Base-by-base conservation (phyloP, 2,888 invertebrate genomes). In the Girardia tigrina region DNA sequence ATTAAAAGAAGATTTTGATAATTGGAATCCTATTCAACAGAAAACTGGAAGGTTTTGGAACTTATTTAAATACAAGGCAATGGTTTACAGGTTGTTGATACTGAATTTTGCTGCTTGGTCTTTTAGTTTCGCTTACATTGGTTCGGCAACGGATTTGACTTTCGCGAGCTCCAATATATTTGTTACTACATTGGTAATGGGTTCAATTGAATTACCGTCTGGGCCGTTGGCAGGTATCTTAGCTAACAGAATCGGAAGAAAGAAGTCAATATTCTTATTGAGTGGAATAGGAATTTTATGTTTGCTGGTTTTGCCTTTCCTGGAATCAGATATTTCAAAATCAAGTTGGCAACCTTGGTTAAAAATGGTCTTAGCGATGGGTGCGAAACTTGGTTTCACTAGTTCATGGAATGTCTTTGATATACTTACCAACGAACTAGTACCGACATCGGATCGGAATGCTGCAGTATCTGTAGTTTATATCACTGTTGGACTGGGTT, bases 141-240 rank as follows among this genome's bases (percentile, higher is more conserved):
- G 56, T 20, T 56, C 56, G n/a, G n/a, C 56, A n/a, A 56, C 56
- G 23, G 56, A 56, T 56, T 56, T 56, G 56, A 56, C 56, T 20
- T 56, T 56, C 23, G 56, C 56, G 20, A 56, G 56, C 23, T n/a
- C n/a, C 6, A 56, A 56, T 56, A 56, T 56, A 56, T 56, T 56
- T n/a, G n/a, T 56, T 8, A 56, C 56, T 12, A 56, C 56, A 4
- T 56, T 56, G 6, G 56, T 56, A 12, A 56, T 56, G 56, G 56
- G 56, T 6, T 8, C 23, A n/a, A n/a, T 56, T 12, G 56, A 56
- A 23, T 56, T 16, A 8, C 56, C 56, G 23, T 20, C 56, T 56
- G 56, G 56, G n/a, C 56, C 56, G n/a, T n/a, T 56, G 4, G 4
- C 56, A 20, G 56, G 56, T 20, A 8, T 56, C 4, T 12, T 56